Evolutionary conservation across 2,797 vertebrate genomes (phyloP).

Genomic region (Cyclopterus lumpus): DNA sequence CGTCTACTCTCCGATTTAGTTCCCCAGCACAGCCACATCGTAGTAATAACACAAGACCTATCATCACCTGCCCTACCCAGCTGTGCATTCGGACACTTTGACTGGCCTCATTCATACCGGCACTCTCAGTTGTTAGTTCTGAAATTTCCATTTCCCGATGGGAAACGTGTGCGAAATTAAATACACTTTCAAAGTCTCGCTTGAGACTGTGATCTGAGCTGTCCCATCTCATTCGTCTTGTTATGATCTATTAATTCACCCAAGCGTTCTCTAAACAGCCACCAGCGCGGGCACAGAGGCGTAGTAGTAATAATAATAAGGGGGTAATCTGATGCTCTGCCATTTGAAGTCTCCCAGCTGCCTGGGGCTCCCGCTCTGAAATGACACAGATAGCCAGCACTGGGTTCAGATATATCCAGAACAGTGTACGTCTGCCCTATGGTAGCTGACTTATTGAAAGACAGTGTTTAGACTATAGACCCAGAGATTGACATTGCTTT

Average conservation of each 20-base stretch:
- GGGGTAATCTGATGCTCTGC: slow-evolving; percentile 66
- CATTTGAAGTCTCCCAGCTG: slow-evolving; percentile 78
- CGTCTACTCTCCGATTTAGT: slow-evolving; percentile 40
- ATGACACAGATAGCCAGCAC: slow-evolving; percentile 69
- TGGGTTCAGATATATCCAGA: slow-evolving; percentile 61
- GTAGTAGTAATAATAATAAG: slow-evolving; percentile 67
- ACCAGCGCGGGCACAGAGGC: slow-evolving; percentile 50
- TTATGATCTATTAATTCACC: slow-evolving; percentile 73
- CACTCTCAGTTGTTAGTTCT: slow-evolving; percentile 39
- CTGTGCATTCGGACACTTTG: slow-evolving; percentile 44
- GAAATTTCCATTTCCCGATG: slow-evolving; percentile 39
- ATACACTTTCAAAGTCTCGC: slow-evolving; percentile 60
- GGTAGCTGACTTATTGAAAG: slow-evolving; percentile 53
- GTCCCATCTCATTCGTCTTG: slow-evolving; percentile 59
- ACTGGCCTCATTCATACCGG: slow-evolving; percentile 62
- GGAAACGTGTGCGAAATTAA: slow-evolving; percentile 56
- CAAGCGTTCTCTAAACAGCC: slow-evolving; percentile 67
- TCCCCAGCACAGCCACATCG: slow-evolving; percentile 29
- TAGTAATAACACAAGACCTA: slow-evolving; percentile 56
- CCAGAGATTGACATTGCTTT: slow-evolving; percentile 49
- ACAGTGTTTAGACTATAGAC: slow-evolving; percentile 59
- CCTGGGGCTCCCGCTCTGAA: slow-evolving; percentile 54
- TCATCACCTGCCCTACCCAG: slow-evolving; percentile 59
- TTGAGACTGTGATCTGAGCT: slow-evolving; percentile 54
- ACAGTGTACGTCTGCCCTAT: slow-evolving; percentile 57